These are phyloP conservation scores for Peromyscus californicus DNA, from an alignment of 2,113 vertebrate species.

Conservation along the genomic window DNA sequence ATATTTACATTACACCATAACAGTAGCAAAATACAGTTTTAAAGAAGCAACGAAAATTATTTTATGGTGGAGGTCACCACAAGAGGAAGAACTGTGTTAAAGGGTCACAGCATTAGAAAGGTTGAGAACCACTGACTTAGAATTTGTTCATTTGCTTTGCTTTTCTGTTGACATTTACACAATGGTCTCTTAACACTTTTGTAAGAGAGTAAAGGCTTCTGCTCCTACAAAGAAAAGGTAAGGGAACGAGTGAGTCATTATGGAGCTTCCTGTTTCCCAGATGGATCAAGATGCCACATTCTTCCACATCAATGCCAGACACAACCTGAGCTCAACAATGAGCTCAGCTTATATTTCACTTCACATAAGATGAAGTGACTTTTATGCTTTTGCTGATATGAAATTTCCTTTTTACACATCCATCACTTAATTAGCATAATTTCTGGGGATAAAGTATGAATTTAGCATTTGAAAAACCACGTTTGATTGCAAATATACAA, in stretches of 20 bases:
- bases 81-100: background rate
- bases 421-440: background rate
- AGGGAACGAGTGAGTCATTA: background rate
- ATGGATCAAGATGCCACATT: background rate
- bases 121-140: background rate
- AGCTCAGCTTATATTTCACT: background rate
- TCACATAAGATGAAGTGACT: background rate
- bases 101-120: background rate
- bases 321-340: background rate
- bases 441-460: conserved; percentile 15
- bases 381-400: background rate
- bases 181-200: conserved; percentile 25
- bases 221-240: conserved; percentile 21
- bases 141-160: conserved; percentile 22
- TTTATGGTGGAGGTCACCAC: background rate
- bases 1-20: background rate
- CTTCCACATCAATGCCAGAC: background rate
- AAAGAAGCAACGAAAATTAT: background rate
- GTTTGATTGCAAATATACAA: conserved; percentile 45
- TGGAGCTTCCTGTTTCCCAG: background rate
- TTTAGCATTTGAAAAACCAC: conserved; percentile 14
- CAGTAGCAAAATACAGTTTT: background rate
- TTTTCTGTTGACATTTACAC: conserved; percentile 46
- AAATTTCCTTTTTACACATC: background rate
- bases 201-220: background rate